Evolutionary conservation across 2,888 invertebrate species (phyloP).

Genomic region (Drosophila subsilvestris): DNA sequence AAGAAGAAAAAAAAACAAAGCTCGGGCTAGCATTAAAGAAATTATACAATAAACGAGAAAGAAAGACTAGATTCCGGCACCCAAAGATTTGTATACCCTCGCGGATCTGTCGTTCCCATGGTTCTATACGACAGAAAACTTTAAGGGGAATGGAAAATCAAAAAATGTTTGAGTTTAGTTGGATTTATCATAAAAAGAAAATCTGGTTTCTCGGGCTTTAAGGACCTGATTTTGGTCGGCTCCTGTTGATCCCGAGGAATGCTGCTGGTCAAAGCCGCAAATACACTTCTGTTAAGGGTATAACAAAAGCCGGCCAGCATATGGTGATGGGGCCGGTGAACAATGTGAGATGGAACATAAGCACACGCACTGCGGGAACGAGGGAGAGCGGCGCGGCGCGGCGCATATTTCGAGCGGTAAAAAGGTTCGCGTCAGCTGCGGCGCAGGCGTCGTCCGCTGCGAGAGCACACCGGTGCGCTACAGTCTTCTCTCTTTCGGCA

Average conservation of each 20-base stretch:
- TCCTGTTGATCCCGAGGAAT: background rate
- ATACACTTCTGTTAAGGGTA: background rate
- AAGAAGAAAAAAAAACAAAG: slow-evolving; percentile 8
- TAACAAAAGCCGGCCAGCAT: slow-evolving; percentile 43
- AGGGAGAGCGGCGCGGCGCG: slow-evolving; percentile 16
- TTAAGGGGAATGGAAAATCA: background rate
- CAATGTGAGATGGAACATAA: slow-evolving; percentile 61
- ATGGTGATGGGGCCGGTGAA: slow-evolving; percentile 46
- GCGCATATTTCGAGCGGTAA: slow-evolving; percentile 38
- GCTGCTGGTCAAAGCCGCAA: slow-evolving; percentile 10
- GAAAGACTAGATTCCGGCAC: slow-evolving; percentile 2
- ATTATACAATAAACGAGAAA: slow-evolving; percentile 27
- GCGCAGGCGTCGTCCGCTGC: slow-evolving; percentile 11
- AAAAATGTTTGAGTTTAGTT: too few species aligned
- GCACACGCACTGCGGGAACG: slow-evolving; percentile 30
- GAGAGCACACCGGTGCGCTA: slow-evolving; percentile 11
- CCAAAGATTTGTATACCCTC: background rate
- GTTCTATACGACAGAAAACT: background rate
- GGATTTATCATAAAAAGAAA: background rate
- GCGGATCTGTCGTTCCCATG: background rate
- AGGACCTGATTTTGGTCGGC: too few species aligned
- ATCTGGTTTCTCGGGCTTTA: background rate
- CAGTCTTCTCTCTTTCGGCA: slow-evolving; percentile 3
- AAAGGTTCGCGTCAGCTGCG: slow-evolving; percentile 10
- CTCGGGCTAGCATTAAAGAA: background rate